These are phyloP conservation scores for Todiramphus saurophagus DNA, from an alignment of 2,113 vertebrate genomes.

Conservation along the genomic window DNA sequence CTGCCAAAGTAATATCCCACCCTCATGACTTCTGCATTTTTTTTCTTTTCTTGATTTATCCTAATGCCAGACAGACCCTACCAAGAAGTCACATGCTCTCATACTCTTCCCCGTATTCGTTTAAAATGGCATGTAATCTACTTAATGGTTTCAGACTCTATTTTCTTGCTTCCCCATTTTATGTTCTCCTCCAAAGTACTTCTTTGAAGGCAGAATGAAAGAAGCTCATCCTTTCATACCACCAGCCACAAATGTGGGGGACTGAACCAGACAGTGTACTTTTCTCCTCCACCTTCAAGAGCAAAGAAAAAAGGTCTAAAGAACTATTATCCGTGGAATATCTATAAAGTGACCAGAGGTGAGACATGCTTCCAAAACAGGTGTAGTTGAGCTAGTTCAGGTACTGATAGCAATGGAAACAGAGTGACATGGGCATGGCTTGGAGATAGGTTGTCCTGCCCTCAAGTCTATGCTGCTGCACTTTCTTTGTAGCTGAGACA, in stretches of 20 bases:
- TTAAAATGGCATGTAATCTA: background rate
- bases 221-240: background rate
- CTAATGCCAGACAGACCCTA: background rate
- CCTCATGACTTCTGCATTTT: background rate
- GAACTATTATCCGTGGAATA: background rate
- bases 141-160: background rate
- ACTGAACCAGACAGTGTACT: background rate
- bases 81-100: constrained; percentile 25
- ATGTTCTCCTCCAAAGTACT: background rate
- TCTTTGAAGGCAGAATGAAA: background rate
- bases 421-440: background rate
- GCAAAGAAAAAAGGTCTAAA: background rate
- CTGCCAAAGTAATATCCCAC: background rate
- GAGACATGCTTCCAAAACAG: background rate
- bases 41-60: constrained; percentile 12
- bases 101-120: background rate
- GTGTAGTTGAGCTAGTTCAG: background rate
- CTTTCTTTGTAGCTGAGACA: background rate
- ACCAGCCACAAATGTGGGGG: background rate
- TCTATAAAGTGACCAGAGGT: background rate
- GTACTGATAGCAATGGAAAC: background rate
- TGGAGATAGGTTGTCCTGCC: background rate
- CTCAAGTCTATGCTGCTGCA: background rate
- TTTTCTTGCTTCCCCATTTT: background rate
- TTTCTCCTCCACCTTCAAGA: background rate